Conservation (phyloP, 2,113 vertebrate species). For the Nycticryphes semicollaris region DNA sequence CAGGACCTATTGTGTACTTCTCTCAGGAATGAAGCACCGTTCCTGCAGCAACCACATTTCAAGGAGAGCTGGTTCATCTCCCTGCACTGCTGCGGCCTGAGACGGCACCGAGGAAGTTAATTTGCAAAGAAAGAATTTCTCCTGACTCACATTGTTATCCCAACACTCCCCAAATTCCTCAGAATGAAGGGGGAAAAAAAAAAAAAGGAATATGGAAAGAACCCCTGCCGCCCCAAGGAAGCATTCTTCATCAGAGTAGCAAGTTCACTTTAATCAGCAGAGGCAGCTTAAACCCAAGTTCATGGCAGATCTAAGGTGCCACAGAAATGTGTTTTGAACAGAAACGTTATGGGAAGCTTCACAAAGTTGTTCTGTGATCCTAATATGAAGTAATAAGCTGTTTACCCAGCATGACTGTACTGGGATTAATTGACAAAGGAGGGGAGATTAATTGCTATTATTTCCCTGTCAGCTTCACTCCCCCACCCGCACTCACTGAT, state of each 20-base stretch:
- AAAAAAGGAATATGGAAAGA: neutral
- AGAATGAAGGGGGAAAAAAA: neutral
- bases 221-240: neutral
- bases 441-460: constrained; percentile 72
- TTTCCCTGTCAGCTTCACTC: constrained; percentile 68
- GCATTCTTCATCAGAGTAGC: constrained; percentile 51
- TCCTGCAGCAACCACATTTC: neutral
- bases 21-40: neutral
- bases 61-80: neutral
- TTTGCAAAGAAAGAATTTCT: neutral
- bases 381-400: constrained; percentile 78
- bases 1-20: neutral
- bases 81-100: neutral
- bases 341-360: constrained; percentile 64
- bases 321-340: constrained; percentile 58
- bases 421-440: constrained; percentile 74
- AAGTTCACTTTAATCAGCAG: constrained; percentile 56
- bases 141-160: constrained; percentile 40
- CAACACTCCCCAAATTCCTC: constrained; percentile 59
- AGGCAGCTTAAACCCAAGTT: constrained; percentile 54
- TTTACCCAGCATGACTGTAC: constrained; percentile 70
- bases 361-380: constrained; percentile 71
- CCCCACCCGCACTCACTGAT: constrained; percentile 51
- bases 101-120: constrained; percentile 12
- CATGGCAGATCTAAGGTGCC: constrained; percentile 48